These are phyloP conservation scores for Saimiri boliviensis DNA, from an alignment of 2,113 vertebrate genomes.

Conservation along the genomic window DNA sequence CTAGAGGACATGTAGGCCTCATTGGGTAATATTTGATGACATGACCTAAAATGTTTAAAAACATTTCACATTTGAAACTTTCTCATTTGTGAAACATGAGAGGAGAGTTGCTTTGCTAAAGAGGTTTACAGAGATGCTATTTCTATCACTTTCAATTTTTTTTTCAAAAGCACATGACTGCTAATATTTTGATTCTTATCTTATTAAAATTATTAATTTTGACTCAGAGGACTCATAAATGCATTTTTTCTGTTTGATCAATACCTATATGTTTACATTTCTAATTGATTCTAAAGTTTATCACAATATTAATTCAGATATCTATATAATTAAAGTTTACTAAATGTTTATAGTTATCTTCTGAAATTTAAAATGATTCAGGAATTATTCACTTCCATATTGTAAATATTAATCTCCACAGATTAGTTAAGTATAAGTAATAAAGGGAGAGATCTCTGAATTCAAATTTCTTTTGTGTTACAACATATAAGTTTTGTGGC, in stretches of 20 bases:
- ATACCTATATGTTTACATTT: background rate
- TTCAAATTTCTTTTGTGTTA: background rate
- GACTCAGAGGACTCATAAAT: conserved; percentile 43
- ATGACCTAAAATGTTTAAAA: background rate
- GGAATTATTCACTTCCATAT: background rate
- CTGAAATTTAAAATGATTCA: background rate
- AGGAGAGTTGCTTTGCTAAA: background rate
- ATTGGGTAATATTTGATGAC: background rate
- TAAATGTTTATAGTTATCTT: background rate
- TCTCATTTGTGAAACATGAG: background rate
- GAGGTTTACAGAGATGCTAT: background rate
- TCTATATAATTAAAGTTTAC: background rate
- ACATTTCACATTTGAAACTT: background rate
- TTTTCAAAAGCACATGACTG: background rate
- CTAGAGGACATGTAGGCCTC: background rate
- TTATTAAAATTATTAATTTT: conserved; percentile 53
- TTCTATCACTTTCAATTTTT: background rate
- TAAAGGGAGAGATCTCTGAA: background rate
- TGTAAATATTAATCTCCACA: background rate
- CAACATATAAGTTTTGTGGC: background rate
- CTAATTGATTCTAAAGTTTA: background rate
- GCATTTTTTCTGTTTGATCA: conserved; percentile 26
- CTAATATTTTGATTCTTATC: background rate
- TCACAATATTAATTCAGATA: background rate
- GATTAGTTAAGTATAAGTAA: background rate